Evolutionary conservation across 2,888 invertebrate species (phyloP).

Genomic region (Stegana nigrithorax): DNA sequence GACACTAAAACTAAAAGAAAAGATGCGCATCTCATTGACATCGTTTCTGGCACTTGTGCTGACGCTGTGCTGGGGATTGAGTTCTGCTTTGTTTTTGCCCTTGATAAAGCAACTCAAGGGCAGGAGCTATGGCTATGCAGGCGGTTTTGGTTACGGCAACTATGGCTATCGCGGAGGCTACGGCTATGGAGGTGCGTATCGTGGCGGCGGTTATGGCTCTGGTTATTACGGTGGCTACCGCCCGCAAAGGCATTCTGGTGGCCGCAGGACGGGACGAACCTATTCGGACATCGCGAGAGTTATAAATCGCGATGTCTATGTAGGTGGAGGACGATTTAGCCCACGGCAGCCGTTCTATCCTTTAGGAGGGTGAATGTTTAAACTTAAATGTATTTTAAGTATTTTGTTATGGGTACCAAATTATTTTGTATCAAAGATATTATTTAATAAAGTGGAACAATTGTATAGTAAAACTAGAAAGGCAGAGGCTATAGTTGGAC

Average conservation of each 20-base stretch:
- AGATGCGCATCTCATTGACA: slow-evolving; percentile 9
- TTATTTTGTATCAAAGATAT: not conserved
- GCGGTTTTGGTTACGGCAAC: not conserved
- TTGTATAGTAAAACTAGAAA: too few relatives aligned
- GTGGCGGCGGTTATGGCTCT: slow-evolving; percentile 6
- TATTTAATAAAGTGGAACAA: too few relatives aligned
- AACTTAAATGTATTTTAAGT: slow-evolving; percentile 3
- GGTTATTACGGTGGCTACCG: slow-evolving; percentile 19
- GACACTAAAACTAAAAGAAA: too few relatives aligned
- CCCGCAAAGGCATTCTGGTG: slow-evolving; percentile 21
- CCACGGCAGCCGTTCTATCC: slow-evolving; percentile 73
- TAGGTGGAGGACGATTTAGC: slow-evolving; percentile 71
- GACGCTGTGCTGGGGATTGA: slow-evolving; percentile 28
- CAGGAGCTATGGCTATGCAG: slow-evolving; percentile 11
- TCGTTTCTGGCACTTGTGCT: slow-evolving; percentile 30
- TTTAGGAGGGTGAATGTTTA: slow-evolving; percentile 35
- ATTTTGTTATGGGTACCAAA: not conserved
- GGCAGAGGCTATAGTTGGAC: too few relatives aligned
- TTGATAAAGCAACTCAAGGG: slow-evolving; percentile 39
- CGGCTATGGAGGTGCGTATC: slow-evolving; percentile 6
- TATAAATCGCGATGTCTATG: slow-evolving; percentile 73
- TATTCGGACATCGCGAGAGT: slow-evolving; percentile 79
- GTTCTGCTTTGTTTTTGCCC: slow-evolving; percentile 31
- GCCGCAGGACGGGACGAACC: slow-evolving; percentile 68
- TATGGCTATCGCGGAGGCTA: slow-evolving; percentile 8